Conservation (phyloP, 2,888 invertebrate genomes). For the Sarcophaga caerulescens region DNA sequence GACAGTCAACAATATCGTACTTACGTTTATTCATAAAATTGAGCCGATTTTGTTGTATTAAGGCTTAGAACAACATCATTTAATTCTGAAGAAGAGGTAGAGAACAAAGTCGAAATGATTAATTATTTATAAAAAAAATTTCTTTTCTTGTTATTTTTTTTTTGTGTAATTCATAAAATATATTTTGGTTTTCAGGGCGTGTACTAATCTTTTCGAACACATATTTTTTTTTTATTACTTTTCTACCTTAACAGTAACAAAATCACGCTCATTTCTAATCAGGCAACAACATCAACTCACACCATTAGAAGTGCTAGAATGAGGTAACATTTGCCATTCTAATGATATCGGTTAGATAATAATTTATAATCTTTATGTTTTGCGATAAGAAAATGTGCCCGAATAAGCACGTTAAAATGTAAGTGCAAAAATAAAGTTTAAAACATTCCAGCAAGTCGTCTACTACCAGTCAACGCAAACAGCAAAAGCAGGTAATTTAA, state of each 20-base stretch:
- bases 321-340: neutral
- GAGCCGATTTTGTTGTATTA: too few species aligned
- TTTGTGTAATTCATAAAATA: too few species aligned
- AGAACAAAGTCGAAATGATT: too few species aligned
- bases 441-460: neutral
- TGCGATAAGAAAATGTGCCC: constrained; percentile 3
- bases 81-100: too few species aligned
- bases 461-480: neutral
- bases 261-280: neutral
- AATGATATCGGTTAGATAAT: constrained; percentile 28
- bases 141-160: too few species aligned
- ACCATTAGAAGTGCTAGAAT: neutral
- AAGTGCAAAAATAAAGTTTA: neutral
- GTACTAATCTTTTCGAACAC: too few species aligned
- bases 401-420: neutral
- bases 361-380: constrained; percentile 7
- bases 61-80: too few species aligned
- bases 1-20: too few species aligned
- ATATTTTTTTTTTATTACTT: neutral
- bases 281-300: neutral
- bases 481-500: neutral
- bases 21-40: too few species aligned
- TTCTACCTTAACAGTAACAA: neutral
- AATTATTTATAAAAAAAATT: too few species aligned
- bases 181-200: too few species aligned